Evolutionary conservation across 2,888 invertebrate genomes (phyloP).

Genomic region (Mimas tiliae): DNA sequence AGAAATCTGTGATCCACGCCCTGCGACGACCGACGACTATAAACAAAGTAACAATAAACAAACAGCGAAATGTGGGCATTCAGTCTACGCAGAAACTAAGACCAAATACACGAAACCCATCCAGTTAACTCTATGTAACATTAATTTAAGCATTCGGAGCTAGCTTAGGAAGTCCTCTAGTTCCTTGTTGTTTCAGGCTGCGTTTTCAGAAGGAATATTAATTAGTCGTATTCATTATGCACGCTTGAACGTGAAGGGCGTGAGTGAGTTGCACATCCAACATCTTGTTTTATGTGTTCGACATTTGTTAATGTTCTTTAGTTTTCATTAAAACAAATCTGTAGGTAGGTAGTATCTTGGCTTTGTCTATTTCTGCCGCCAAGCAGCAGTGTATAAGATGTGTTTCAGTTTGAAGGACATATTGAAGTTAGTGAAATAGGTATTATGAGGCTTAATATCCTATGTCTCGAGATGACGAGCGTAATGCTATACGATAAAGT

Average conservation of each 20-base stretch:
- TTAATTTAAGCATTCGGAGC: constrained; percentile 11
- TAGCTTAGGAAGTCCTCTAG: constrained; percentile 25
- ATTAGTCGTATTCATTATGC: constrained; percentile 32
- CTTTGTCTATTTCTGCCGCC: too few relatives aligned
- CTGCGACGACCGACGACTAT: too few relatives aligned
- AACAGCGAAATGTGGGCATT: not conserved
- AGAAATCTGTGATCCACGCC: too few relatives aligned
- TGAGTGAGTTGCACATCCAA: not conserved
- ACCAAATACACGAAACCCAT: not conserved
- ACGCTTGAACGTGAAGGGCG: not conserved
- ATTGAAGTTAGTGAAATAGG: too few relatives aligned
- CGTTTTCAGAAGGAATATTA: constrained; percentile 36
- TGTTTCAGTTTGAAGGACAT: too few relatives aligned
- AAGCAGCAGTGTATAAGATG: too few relatives aligned
- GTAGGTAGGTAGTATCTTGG: too few relatives aligned
- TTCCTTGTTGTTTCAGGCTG: constrained; percentile 34
- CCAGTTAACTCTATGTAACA: constrained; percentile 2
- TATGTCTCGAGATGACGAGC: too few relatives aligned
- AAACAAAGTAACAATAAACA: too few relatives aligned
- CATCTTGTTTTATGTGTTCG: not conserved
- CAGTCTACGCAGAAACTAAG: not conserved
- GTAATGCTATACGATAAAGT: too few relatives aligned
- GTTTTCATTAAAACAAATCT: too few relatives aligned
- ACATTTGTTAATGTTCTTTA: not conserved
- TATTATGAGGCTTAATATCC: too few relatives aligned